phyloP scores from a whole-genome alignment of 2,888 invertebrate species.

The Pheosia gnoma region DNA sequence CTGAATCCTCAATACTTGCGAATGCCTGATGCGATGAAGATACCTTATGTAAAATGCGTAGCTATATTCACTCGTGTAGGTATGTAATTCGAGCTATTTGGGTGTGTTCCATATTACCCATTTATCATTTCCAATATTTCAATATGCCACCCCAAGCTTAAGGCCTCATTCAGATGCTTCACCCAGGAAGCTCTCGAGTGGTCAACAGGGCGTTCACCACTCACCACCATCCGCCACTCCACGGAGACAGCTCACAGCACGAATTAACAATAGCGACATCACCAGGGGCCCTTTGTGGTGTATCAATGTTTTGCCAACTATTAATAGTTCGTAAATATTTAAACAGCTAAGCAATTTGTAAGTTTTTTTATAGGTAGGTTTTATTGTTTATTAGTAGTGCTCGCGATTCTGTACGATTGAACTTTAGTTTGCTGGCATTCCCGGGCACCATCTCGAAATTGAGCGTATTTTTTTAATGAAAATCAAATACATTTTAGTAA shows the following conservation, averaged over 20 bases:
- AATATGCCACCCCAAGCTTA: not conserved
- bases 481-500: too few relatives aligned
- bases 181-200: conserved; percentile 68
- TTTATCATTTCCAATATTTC: not conserved
- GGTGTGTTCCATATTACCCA: too few relatives aligned
- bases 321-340: conserved; percentile 77
- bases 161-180: not conserved
- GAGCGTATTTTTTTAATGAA: too few relatives aligned
- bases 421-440: too few relatives aligned
- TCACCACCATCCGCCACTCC: conserved; percentile 33
- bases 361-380: not conserved
- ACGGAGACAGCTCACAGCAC: conserved; percentile 25
- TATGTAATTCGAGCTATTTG: too few relatives aligned
- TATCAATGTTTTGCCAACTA: conserved; percentile 77
- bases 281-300: conserved; percentile 59
- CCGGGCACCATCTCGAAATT: too few relatives aligned
- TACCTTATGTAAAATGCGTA: too few relatives aligned
- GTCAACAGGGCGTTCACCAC: conserved; percentile 62
- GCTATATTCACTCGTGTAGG: too few relatives aligned
- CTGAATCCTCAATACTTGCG: too few relatives aligned
- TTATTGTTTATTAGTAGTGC: not conserved
- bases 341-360: conserved; percentile 58
- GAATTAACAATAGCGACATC: conserved; percentile 51
- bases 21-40: too few relatives aligned
- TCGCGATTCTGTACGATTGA: too few relatives aligned